Base-by-base conservation (phyloP, 2,888 invertebrate species). In the Macaria notata region DNA sequence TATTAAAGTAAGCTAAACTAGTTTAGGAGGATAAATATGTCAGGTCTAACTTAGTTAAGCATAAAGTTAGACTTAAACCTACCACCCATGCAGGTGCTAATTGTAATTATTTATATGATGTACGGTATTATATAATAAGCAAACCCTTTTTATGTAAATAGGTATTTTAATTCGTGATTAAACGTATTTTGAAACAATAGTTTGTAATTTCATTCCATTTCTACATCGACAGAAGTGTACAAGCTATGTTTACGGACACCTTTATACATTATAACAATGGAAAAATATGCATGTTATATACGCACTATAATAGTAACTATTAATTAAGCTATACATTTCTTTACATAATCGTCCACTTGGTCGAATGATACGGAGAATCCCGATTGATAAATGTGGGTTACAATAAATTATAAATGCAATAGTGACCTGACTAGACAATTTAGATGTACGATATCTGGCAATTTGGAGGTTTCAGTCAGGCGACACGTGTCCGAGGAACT, bases 381-480 rank as follows among this genome's bases (percentile, higher is more conserved):
- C 44, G 44, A 36, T 41, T 49, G 45, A 36, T 5, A 52, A 54
- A 56, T 49, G 36, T 49, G 48, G 61, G 59, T 46, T 29, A 54
- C 52, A 82, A 86, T 88, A 87, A 90, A 84, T 89, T 88, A 90
- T 90, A 90, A 90, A 90, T 90, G 90, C 90, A 85, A 76, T 77
- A 60, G 42, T 63, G 78, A 78, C 80, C 87, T 79, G 88, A 89
- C 89, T 87, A 87, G 89, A 88, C 70, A 88, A 87, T 86, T 87
- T 87, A 74, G 84, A 83, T 79, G 56, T 59, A 57, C 54, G 44
- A 59, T 48, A 50, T 52, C 33, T 44, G 33, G 46, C 39, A 52
- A 44, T 56, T 66, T 62, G 49, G 58, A 56, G 47, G 49, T 49
- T 64, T 50, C 56, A 52, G 56, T 57, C 56, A 57, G 45, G 62